A percentile compares a stretch with the other conserved stretches of the same genome.
Conservation (phyloP, 1,140 invertebrate genomes). For the Trigoniulus corallinus region DNA sequence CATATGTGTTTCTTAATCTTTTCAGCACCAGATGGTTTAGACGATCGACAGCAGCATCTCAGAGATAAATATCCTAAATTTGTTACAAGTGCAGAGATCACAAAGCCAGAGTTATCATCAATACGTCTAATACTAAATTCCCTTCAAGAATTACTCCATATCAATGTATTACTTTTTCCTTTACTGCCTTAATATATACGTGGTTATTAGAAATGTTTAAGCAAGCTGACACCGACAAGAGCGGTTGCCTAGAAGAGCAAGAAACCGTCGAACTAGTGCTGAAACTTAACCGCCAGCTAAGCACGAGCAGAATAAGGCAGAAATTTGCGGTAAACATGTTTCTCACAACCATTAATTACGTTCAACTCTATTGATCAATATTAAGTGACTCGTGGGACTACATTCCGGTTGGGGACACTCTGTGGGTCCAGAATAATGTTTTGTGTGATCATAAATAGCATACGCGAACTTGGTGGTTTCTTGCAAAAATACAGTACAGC, state of each 20-base stretch:
- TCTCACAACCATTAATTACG: no score
- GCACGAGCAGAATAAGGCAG: conserved; percentile 31
- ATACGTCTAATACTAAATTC: background rate
- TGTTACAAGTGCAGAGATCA: background rate
- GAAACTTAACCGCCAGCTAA: conserved; percentile 33
- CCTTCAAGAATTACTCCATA: no score
- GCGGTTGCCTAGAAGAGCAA: conserved; percentile 32
- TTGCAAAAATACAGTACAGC: no score
- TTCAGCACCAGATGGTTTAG: conserved; percentile 19
- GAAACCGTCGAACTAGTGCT: conserved; percentile 35
- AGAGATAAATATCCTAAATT: conserved; percentile 26
- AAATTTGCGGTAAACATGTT: conserved; percentile 18
- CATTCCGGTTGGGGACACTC: no score
- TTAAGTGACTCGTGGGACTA: no score
- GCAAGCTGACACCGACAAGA: conserved; percentile 28
- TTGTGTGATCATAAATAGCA: no score
- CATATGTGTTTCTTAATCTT: background rate
- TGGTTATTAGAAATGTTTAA: conserved; percentile 39
- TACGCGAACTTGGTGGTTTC: no score
- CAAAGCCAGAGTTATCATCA: background rate
- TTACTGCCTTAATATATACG: conserved; percentile 12
- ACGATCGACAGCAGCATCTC: conserved; percentile 29
- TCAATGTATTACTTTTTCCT: background rate
- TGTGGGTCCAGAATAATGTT: no score
- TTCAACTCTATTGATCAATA: no score